Base-by-base conservation (phyloP, 2,113 vertebrate genomes). In the Oriolus oriolus region DNA sequence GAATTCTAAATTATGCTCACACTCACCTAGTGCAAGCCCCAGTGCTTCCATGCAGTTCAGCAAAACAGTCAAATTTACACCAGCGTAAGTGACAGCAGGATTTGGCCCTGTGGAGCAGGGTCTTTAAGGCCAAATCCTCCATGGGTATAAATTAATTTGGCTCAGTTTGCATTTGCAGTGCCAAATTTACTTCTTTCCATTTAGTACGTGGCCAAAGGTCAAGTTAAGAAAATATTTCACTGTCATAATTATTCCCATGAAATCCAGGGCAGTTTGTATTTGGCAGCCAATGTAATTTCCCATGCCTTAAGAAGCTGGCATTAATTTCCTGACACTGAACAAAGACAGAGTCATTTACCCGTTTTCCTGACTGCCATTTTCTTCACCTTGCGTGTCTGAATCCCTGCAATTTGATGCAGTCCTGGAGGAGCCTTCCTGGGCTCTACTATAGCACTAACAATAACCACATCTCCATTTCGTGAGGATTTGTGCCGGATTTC, bases 181-280 rank as follows among this genome's bases (percentile, higher is more conserved):
- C 71, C 90, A 94, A 90, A 91, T 95, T 88, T 93, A 92, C 64
- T 90, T 94, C 85, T 84, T 90, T 88, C 82, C 71, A 88, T 90
- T 92, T 94, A 95, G 64, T 39, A 86, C 27, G 27, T 80, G 79
- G 87, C 56, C 79, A 91, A 92, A 88, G 92, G 92, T 92, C 93
- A 97, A 74, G 83, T 90, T 93, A 90, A 83, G 85, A 92, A 93
- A 92, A 94, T 93, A 96, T 49, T 94, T 96, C 90, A 86, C 83
- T 94, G 85, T 96, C 93, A 86, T 81, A 84, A 88, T 95, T 91
- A 95, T 91, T 94, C 88, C 95, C 85, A 52, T 74, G 92, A 90
- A 93, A 92, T 94, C 82, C 66, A 59, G 24, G 86, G 79, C 85
- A 75, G 85, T 96, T 84, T 88, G 71, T 82, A 65, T 94, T 95